These are phyloP conservation scores for Lytechinus pictus DNA, from an alignment of 35 echinoderm and acorn worm genomes.

Conservation along the genomic window DNA sequence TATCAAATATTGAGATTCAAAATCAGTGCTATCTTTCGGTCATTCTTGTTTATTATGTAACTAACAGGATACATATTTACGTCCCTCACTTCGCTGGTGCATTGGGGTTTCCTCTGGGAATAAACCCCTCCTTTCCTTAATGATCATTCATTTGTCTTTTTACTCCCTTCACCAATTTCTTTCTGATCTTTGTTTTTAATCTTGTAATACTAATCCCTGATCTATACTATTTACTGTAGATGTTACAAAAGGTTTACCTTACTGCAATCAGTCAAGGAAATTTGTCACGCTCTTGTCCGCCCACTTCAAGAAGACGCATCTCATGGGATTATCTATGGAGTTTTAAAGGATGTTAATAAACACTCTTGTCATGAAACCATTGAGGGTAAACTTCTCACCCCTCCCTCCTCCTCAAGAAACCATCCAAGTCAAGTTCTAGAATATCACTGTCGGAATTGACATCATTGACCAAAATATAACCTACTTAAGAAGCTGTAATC, in stretches of 20 bases:
- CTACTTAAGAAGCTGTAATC: not conserved
- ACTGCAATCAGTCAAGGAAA: conserved; percentile 8
- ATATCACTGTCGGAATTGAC: not conserved
- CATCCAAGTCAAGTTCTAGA: not conserved
- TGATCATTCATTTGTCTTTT: not conserved
- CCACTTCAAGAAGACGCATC: not conserved
- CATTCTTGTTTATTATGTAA: too few relatives aligned
- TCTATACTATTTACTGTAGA: not conserved
- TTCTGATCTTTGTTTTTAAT: not conserved
- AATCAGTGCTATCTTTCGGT: not conserved
- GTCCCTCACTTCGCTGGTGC: not conserved
- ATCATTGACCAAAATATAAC: not conserved
- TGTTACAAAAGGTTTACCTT: not conserved
- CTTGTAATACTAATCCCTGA: not conserved
- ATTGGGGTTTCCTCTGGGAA: not conserved
- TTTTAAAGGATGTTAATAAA: not conserved
- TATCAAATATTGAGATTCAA: too few relatives aligned
- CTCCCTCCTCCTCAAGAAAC: not conserved
- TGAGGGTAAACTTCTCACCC: not conserved
- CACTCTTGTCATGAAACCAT: not conserved
- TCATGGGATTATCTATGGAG: not conserved
- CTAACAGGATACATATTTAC: not conserved
- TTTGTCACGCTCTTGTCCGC: conserved; percentile 23
- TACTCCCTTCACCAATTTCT: not conserved
- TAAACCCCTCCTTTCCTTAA: not conserved